Base-by-base conservation (phyloP, 2,113 vertebrate species). In the Trogon melanurus region DNA sequence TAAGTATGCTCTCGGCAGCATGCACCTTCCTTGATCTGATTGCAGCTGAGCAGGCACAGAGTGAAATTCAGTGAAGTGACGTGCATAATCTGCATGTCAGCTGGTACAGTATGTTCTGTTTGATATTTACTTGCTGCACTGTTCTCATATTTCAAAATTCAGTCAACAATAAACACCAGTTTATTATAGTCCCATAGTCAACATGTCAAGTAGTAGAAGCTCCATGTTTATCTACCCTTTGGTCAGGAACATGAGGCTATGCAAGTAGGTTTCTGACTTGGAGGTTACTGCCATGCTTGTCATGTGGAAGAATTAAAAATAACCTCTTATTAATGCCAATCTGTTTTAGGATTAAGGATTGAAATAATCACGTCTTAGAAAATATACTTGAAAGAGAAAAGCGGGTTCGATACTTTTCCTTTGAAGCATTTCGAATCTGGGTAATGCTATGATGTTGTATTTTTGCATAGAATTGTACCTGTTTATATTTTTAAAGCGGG, bases 31-130 rank as follows among this genome's bases (percentile, higher is more conserved):
- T 69, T 87, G 79, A 75, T 94, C 79, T 61, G 47, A 83, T 71
- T 92, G 85, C 75, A 91, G 85, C 90, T 91, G 85, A 95, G 90
- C 83, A 67, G 54, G 79, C 88, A 83, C 51, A 32, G 67, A 91
- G 60, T 62, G 64, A 86, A 91, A 80, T 92, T 89, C 53, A 72
- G 10, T 56, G 72, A 62, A 85, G 85, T 94, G 95, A 81, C 88
- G 88, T 47, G 75, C 67, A 69, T 74, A 64, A 81, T 89, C 57
- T 71, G 72, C 17, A 69, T 51, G 79, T 93, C 95, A 90, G 93
- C 82, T 93, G 53, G 92, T 81, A 58, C 80, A 80, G 79, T 56
- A 8, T 81, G 93, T 96, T 83, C 92, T 86, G 34, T 53, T 71
- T 91, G 94, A 45, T 95, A 79, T 71, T 94, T 93, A 50, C 69